These are phyloP conservation scores for Antheraea yamamai DNA, from an alignment of 2,888 invertebrate genomes.

Conservation along the genomic window DNA sequence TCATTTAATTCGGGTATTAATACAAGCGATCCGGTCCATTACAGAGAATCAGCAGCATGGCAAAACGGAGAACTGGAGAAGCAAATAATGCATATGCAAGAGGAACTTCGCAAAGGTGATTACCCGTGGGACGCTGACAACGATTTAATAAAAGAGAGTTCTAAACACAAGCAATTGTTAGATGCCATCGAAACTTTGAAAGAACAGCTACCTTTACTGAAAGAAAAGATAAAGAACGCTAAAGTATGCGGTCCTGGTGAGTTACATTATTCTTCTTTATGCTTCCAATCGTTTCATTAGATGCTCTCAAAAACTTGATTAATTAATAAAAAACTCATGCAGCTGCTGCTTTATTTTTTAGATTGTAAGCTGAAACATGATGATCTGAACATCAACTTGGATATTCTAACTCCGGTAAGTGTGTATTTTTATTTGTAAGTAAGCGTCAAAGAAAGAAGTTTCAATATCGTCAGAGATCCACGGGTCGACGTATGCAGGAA, in stretches of 20 bases:
- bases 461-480: too few species aligned
- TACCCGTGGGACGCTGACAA: conserved; percentile 71
- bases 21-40: background rate
- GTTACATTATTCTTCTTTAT: background rate
- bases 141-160: conserved; percentile 64
- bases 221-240: conserved; percentile 73
- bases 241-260: conserved; percentile 75
- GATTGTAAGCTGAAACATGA: conserved; percentile 79
- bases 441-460: too few species aligned
- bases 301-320: too few species aligned
- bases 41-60: conserved; percentile 73
- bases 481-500: too few species aligned
- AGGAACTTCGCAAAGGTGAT: conserved; percentile 67
- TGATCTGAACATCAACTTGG: conserved; percentile 77
- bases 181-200: conserved; percentile 66
- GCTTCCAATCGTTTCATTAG: too few species aligned
- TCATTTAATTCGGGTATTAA: background rate
- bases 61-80: conserved; percentile 76
- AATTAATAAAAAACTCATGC: conserved; percentile 4
- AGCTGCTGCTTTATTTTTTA: conserved; percentile 42
- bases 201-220: conserved; percentile 65
- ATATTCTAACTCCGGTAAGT: conserved; percentile 73
- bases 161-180: conserved; percentile 63
- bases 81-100: conserved; percentile 69
- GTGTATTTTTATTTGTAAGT: background rate